Evolutionary conservation across 2,113 vertebrate genomes (phyloP).

Genomic region (Gallinago jamesoni): DNA sequence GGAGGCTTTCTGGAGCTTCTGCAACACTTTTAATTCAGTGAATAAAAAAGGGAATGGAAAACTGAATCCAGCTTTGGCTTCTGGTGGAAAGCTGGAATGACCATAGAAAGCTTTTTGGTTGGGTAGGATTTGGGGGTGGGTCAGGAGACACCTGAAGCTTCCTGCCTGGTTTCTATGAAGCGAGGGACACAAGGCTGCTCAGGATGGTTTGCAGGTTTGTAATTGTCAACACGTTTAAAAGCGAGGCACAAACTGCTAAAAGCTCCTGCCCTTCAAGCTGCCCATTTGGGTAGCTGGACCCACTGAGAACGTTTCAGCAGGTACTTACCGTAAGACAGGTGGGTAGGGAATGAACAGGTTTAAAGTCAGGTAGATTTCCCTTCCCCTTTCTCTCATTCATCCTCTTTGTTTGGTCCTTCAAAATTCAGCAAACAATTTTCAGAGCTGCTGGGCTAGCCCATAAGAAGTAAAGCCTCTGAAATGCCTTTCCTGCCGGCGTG

Average conservation of each 20-base stretch:
- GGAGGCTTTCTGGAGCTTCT: neutral
- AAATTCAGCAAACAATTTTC: neutral
- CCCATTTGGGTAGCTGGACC: neutral
- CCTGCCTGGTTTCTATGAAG: neutral
- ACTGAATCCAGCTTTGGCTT: neutral
- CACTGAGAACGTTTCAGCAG: neutral
- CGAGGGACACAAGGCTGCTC: neutral
- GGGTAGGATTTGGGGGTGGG: neutral
- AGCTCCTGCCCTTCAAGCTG: neutral
- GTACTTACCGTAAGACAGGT: neutral
- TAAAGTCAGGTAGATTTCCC: neutral
- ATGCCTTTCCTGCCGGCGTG: neutral
- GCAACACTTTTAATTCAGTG: neutral
- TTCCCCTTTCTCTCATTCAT: neutral
- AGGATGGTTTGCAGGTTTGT: neutral
- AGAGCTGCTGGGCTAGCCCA: neutral
- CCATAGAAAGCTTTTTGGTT: neutral
- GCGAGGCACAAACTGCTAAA: neutral
- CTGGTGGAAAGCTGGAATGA: neutral
- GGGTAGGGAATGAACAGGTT: neutral
- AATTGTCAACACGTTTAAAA: neutral
- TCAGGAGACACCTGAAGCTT: neutral
- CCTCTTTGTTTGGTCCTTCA: neutral
- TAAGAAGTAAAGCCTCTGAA: neutral
- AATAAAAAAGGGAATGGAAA: neutral